Evolutionary conservation across 2,113 vertebrate species (phyloP), one percentile per base, ranked within the genome.

Genomic region (Mormyrus lacerda): DNA sequence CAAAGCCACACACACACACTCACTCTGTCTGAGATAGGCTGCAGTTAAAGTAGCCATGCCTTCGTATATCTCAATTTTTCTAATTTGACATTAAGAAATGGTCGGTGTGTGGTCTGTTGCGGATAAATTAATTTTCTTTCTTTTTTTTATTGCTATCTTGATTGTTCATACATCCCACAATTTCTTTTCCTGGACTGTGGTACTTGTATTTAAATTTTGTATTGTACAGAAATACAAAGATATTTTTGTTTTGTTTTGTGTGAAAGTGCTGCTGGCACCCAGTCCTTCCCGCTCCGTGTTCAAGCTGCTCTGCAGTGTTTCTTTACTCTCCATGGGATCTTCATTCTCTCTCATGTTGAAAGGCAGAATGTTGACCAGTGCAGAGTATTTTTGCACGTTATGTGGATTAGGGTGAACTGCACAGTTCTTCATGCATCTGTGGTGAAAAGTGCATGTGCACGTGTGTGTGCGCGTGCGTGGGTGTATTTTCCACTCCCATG

Each of bases 391-490:
- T 84, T 47, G 17, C 9, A 44, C 2, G 21, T 84, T 84, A 86
- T 47, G 13, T 39, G 90, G 92, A 94, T 93, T 91, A 39, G 17
- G 87, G 17, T 21, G 17, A 0, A 39, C 31, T 42, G 19, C 35
- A 19, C 69, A 10, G 27, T 73, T 73, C n/a, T 69, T 69, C 9
- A 76, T 50, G 87, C 50, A 76, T 87, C 73, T 88, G 55, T 87
- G 88, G 82, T 89, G 83, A 39, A 76, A 39, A 35, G 90, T 90
- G 5, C 0, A 79, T 82, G 44, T 89, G 55, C 1, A 24, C n/a
- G 24, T 87, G 65, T 82, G 44, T 90, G 24, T n/a, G 55, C 2
- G 55, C 69, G 35, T 89, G 53, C 19, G 17, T 3, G 55, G 84
- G 24, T 89, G 65, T 88, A 90, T 79, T 45, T 83, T 55, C 53